A percentile compares a stretch with the other conserved stretches of the same genome.
These are phyloP conservation scores for Drosophila engyochracea DNA, from an alignment of 2,888 invertebrate species.

Conservation along the genomic window DNA sequence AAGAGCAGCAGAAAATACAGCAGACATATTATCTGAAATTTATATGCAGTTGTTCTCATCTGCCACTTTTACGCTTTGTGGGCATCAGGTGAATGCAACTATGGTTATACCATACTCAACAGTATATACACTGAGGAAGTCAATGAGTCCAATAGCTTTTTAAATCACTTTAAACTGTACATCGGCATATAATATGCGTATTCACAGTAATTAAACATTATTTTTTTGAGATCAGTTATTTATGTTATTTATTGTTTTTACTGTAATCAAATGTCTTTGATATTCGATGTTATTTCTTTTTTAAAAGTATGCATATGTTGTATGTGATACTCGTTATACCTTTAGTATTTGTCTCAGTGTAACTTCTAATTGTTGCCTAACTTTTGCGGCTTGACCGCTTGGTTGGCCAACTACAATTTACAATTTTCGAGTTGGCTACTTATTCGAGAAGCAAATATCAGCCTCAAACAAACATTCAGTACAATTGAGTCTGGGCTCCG, in stretches of 20 bases:
- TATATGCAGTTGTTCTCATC: constrained; percentile 52
- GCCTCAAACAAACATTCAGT: constrained; percentile 37
- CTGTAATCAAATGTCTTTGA: not conserved
- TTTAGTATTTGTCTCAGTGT: constrained; percentile 21
- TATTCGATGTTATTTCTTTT: not conserved
- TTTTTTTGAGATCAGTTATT: not conserved
- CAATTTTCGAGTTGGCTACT: constrained; percentile 45
- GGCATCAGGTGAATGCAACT: constrained; percentile 29
- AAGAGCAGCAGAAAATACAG: constrained; percentile 5
- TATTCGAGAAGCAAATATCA: constrained; percentile 39
- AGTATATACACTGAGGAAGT: constrained; percentile 21
- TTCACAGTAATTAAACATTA: not conserved
- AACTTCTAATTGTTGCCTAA: constrained; percentile 9
- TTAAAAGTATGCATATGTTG: not conserved
- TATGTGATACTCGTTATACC: not conserved
- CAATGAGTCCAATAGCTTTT: not conserved
- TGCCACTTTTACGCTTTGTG: constrained; percentile 43
- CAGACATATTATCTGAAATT: constrained; percentile 42
- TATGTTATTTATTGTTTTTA: not conserved
- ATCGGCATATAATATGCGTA: not conserved
- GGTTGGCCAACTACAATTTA: constrained; percentile 31
- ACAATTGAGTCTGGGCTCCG: constrained; percentile 8
- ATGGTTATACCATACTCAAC: constrained; percentile 13
- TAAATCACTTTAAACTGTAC: not conserved
- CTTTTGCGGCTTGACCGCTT: constrained; percentile 29